Evolutionary conservation across 2,113 vertebrate species (phyloP), one percentile per base, ranked within the genome.

Genomic region (Taurulus bubalis): DNA sequence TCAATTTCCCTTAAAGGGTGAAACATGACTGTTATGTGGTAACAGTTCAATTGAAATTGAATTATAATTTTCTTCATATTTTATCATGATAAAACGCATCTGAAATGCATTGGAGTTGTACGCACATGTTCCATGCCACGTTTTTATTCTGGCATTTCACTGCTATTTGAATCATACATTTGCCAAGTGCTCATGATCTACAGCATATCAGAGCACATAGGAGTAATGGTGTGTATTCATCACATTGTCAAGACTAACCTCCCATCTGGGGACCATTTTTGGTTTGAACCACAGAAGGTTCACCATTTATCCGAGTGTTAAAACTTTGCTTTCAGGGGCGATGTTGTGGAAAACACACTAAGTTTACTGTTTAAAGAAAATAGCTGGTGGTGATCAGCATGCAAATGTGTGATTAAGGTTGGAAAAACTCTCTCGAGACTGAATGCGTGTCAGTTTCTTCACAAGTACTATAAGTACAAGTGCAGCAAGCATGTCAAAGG

Each of bases 21-120:
- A 18, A 24, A 60, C 28, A 4, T 28, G 7, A 49, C 40, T 14
- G 40, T 14, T 42, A 42, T 14, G 40, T 42, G 40, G 2, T 42
- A 55, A 32, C 2, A 85, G 67, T 55, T 55, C 11, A 24, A 55
- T 7, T 55, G 10, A 10, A 55, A 55, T 77, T 72, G 38, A 77
- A 60, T 6, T 5, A 51, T 32, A 8, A 24, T 24, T 34, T 68
- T 20, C 32, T n/a, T 28, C 22, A 73, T 6, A 63, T 63, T 72
- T 42, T 2, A 2, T 53, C 22, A 40, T 38, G 14, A 26, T 64
- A 12, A 51, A 80, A 69, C 45, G 75, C 78, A 75, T 71, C 34
- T 70, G 75, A 85, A 68, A 72, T 12, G 24, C 40, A 79, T 55
- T 70, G 36, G 16, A 56, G 34, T 8, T 64, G 53, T n/a, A 80